Conservation (phyloP, 2,888 invertebrate species). For the Trissonchulus latispiculum region DNA sequence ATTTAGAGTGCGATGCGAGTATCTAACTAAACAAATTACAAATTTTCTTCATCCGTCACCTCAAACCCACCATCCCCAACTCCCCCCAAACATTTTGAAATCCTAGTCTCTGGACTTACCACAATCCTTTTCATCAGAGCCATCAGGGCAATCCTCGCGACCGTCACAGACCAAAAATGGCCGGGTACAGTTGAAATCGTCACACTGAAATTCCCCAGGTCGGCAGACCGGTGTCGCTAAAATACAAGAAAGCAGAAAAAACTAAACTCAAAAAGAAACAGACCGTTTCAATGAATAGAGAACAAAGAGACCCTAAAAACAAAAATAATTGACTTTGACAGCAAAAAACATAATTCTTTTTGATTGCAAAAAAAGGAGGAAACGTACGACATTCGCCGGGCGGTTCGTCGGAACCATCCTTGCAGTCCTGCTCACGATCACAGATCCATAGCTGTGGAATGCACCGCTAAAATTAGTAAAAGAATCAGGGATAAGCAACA, state of each 20-base stretch:
- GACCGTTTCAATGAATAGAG: too few relatives aligned
- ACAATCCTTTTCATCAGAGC: conserved; percentile 34
- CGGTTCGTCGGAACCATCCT: conserved; percentile 93
- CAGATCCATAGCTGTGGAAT: conserved; percentile 82
- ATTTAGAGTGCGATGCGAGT: too few relatives aligned
- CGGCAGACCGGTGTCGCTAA: conserved; percentile 35
- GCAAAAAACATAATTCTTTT: too few relatives aligned
- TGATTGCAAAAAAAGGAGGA: too few relatives aligned
- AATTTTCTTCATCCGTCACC: too few relatives aligned
- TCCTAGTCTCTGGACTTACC: conserved; percentile 45
- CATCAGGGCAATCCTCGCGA: conserved; percentile 41
- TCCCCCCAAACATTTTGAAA: not conserved
- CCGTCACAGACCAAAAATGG: conserved; percentile 85
- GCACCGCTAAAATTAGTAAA: conserved; percentile 73
- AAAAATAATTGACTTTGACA: too few relatives aligned
- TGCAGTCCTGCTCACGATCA: conserved; percentile 91
- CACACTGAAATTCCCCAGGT: conserved; percentile 82
- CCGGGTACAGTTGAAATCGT: conserved; percentile 79
- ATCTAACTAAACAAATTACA: too few relatives aligned
- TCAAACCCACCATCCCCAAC: too few relatives aligned
- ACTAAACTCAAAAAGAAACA: too few relatives aligned
- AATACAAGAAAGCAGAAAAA: conserved; percentile 11
- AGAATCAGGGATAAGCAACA: conserved; percentile 46
- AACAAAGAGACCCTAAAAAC: too few relatives aligned
- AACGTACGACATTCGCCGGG: too few relatives aligned